Conservation (phyloP, 2,797 vertebrate species). For the Sebastes elongatus region DNA sequence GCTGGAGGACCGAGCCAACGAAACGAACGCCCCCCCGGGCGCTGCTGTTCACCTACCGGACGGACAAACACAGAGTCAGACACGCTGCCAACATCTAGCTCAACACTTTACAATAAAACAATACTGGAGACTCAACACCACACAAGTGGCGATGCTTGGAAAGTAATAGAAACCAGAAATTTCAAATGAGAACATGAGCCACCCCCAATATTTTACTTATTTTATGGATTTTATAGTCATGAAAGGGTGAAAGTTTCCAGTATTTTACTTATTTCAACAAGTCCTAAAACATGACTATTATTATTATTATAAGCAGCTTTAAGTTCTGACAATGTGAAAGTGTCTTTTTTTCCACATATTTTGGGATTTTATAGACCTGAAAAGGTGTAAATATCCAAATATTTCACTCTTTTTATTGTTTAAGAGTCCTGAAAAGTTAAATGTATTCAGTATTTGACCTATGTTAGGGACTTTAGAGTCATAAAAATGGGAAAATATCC, state of each 20-base stretch:
- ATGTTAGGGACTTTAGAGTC: too few relatives aligned
- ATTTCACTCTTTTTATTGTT: too few relatives aligned
- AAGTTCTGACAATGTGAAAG: not conserved
- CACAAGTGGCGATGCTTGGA: not conserved
- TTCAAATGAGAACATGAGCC: not conserved
- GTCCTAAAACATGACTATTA: not conserved
- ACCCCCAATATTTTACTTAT: not conserved
- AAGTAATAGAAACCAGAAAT: not conserved
- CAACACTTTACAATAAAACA: not conserved
- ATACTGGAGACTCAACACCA: not conserved
- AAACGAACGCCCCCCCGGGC: constrained; percentile 90
- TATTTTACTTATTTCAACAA: not conserved
- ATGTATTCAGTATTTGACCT: not conserved
- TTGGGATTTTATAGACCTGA: not conserved
- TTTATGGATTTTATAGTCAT: not conserved
- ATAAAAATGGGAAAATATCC: not conserved
- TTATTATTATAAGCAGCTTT: not conserved
- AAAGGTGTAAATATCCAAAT: not conserved
- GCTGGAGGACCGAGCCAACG: constrained; percentile 90
- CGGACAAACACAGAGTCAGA: not conserved
- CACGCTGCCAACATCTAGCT: not conserved
- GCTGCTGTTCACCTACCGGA: constrained; percentile 88
- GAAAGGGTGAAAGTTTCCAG: not conserved
- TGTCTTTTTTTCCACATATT: not conserved
- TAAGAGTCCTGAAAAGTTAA: not conserved